Percentiles rank a stretch among this genome's conserved stretches.
Evolutionary conservation across 2,888 invertebrate genomes (phyloP).

Genomic region (Callimorpha dominula): DNA sequence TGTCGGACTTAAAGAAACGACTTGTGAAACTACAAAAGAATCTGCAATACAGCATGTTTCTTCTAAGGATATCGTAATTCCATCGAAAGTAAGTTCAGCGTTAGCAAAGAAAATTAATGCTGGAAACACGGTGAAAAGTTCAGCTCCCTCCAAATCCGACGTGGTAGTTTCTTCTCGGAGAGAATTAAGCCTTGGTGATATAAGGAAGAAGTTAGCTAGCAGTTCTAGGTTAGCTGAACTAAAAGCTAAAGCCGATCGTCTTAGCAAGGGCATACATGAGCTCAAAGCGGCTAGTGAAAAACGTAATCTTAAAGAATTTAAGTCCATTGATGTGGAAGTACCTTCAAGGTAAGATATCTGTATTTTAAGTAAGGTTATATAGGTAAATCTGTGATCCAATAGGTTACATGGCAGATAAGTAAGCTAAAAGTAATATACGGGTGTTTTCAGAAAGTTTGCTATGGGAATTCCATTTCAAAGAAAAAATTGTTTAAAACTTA

Average conservation of each 20-base stretch:
- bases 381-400: not conserved
- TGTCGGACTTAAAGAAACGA: constrained; percentile 32
- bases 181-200: constrained; percentile 90
- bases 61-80: constrained; percentile 21
- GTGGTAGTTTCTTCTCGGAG: constrained; percentile 82
- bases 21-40: constrained; percentile 19
- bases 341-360: constrained; percentile 87
- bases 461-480: no score
- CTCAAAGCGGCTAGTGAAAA: constrained; percentile 83
- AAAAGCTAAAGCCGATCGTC: constrained; percentile 88
- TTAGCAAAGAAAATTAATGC: constrained; percentile 73
- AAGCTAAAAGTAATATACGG: no score
- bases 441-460: no score
- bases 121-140: constrained; percentile 61
- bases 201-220: constrained; percentile 89
- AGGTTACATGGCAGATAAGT: not conserved
- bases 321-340: constrained; percentile 92
- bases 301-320: constrained; percentile 89
- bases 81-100: constrained; percentile 45
- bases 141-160: constrained; percentile 64
- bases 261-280: constrained; percentile 88
- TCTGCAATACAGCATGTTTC: constrained; percentile 17
- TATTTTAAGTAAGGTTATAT: not conserved
- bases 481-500: no score
- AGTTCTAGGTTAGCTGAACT: constrained; percentile 91